phyloP scores from a whole-genome alignment of 2,113 vertebrate species.

The Tetrao urogallus region DNA sequence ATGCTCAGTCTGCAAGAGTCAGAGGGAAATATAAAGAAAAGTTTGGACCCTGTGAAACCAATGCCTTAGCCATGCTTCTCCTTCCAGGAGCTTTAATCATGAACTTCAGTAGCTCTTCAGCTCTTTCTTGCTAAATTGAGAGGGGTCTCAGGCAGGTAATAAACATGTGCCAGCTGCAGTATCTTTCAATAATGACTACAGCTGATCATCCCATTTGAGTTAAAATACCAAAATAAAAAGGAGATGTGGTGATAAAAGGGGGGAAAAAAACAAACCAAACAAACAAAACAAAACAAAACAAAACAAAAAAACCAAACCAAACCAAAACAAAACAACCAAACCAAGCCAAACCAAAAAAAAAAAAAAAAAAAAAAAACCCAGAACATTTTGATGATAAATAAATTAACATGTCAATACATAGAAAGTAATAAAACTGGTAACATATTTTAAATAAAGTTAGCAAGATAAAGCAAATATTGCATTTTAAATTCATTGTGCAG shows the following conservation, averaged over 20 bases:
- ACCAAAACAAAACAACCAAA: no score
- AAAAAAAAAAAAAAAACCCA: no score
- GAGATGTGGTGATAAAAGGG: neutral
- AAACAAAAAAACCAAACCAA: neutral
- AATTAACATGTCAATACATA: accelerated
- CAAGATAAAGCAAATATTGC: neutral
- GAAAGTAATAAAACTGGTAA: neutral
- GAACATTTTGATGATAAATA: neutral
- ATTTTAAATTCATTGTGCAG: neutral
- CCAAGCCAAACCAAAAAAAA: neutral
- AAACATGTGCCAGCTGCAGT: accelerated
- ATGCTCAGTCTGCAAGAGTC: neutral
- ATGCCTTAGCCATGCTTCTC: neutral
- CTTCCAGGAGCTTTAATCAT: neutral
- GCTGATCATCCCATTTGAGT: neutral
- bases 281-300: no score
- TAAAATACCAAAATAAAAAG: neutral
- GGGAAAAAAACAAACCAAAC: neutral
- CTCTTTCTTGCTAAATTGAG: neutral
- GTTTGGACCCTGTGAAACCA: neutral
- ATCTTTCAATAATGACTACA: neutral
- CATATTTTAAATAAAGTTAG: neutral
- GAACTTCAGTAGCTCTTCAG: neutral
- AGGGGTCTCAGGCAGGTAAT: neutral
- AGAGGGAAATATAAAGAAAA: neutral